A percentile compares a stretch with the other conserved stretches of the same genome.
phyloP scores from a whole-genome alignment of 1,140 invertebrate species.

The Macrocentrus cingulum region DNA sequence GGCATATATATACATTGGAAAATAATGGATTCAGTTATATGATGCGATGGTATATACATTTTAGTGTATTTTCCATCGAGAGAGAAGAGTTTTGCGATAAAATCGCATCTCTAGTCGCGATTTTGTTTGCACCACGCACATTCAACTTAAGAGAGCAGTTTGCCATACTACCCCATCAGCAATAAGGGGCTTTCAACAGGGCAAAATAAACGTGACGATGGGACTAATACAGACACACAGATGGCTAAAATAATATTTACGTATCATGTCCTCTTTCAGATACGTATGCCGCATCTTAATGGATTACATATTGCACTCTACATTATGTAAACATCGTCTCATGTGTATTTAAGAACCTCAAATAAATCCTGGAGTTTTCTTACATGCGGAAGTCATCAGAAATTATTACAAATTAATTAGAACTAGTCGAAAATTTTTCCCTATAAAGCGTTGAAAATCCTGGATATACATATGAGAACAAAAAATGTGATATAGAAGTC shows the following conservation, averaged over 20 bases:
- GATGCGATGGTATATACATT: no score
- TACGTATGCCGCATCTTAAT: constrained; percentile 10
- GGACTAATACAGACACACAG: no score
- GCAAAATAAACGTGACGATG: constrained; percentile 17
- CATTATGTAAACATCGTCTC: background rate
- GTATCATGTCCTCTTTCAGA: constrained; percentile 18
- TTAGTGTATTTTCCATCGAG: constrained; percentile 27
- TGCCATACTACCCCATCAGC: background rate
- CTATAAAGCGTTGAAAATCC: no score
- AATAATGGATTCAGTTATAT: constrained; percentile 24
- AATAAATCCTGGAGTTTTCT: no score
- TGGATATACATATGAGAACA: no score
- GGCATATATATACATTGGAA: constrained; percentile 17
- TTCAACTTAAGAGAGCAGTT: constrained; percentile 19
- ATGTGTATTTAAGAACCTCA: background rate
- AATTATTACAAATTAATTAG: no score
- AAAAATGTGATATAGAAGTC: no score
- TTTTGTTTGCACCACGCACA: constrained; percentile 28
- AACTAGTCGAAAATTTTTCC: no score
- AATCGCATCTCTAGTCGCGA: constrained; percentile 10
- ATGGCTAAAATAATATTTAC: constrained; percentile 27
- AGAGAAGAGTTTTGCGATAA: background rate
- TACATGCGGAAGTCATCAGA: no score
- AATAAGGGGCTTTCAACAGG: constrained; percentile 9
- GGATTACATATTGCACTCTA: constrained; percentile 7